Base-by-base conservation (phyloP, 2,113 vertebrate species). In the Terrapene triunguis region DNA sequence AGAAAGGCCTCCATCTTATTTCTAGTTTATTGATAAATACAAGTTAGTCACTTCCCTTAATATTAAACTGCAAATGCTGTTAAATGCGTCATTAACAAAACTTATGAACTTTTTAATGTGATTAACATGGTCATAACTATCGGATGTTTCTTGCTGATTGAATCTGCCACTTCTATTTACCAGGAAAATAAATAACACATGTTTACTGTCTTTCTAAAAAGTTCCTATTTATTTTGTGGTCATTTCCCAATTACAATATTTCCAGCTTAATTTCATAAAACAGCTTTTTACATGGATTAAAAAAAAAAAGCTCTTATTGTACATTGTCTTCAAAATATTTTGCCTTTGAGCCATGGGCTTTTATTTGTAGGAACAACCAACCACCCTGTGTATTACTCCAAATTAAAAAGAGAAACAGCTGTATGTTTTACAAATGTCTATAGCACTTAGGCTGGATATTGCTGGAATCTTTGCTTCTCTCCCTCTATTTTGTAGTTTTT, bases 121-220 rank as follows among this genome's bases (percentile, higher is more conserved):
- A 99, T 99, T 99, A 99, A 99, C 99, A 99, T 98, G 98, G 98
- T 98, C 99, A 99, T 99, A 99, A 99, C 99, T 99, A 99, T 99
- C 98, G 98, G 98, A 98, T 99, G 98, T 99, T 99, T 99, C 98
- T 99, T 99, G 99, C 99, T 99, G 99, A 99, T 99, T 99, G 99
- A 99, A 99, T 99, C 98, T 99, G 99, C 99, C 98, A 99, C 98
- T 98, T 99, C 98, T 99, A 99, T 99, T 99, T 99, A 99, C 99
- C 98, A 95, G 98, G 98, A 98, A 99, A 99, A 99, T 99, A 99
- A 99, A 99, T 99, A 99, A 99, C 99, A 99, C 97, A 99, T 99
- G 99, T 99, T 98, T 98, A 96, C 95, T 98, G 89, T 98, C 94
- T 98, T 98, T 98, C 97, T 98, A 98, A 98, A 98, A 98, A 97